Evolutionary conservation across 2,888 invertebrate genomes (phyloP).

Genomic region (Trachelus stipa): DNA sequence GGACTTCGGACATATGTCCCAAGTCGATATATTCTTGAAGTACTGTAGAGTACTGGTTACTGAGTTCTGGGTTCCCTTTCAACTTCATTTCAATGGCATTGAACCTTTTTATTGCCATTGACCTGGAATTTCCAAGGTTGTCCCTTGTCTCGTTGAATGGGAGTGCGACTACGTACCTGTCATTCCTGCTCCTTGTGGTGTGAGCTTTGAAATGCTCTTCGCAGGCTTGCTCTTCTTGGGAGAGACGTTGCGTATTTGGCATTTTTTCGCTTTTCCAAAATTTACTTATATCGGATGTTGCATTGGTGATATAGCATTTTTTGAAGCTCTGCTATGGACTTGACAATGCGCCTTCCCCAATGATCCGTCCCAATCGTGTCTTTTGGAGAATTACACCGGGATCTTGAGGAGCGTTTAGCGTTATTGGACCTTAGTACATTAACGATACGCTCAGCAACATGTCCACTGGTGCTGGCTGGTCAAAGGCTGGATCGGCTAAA

Average conservation of each 20-base stretch:
- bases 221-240: not conserved
- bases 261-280: not conserved
- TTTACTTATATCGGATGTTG: not conserved
- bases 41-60: slow-evolving; percentile 15
- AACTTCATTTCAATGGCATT: slow-evolving; percentile 20
- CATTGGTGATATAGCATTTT: too few relatives aligned
- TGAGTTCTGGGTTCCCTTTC: slow-evolving; percentile 13
- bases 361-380: slow-evolving; percentile 9
- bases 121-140: slow-evolving; percentile 14
- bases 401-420: not conserved
- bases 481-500: slow-evolving; percentile 1
- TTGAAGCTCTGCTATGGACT: too few relatives aligned
- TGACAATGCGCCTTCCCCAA: too few relatives aligned
- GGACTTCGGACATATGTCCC: slow-evolving; percentile 16
- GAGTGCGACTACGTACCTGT: slow-evolving; percentile 24
- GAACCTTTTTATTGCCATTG: slow-evolving; percentile 19
- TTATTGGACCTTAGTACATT: slow-evolving; percentile 13
- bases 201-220: slow-evolving; percentile 19
- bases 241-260: slow-evolving; percentile 6
- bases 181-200: not conserved
- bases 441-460: slow-evolving; percentile 9
- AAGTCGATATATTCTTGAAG: slow-evolving; percentile 21
- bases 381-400: slow-evolving; percentile 23
- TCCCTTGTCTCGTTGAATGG: slow-evolving; percentile 23
- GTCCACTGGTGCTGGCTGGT: slow-evolving; percentile 3